Percentiles rank a stretch among this genome's conserved stretches.
These are phyloP conservation scores for Diplazon laetatorius DNA, from an alignment of 2,888 invertebrate species.

Conservation along the genomic window DNA sequence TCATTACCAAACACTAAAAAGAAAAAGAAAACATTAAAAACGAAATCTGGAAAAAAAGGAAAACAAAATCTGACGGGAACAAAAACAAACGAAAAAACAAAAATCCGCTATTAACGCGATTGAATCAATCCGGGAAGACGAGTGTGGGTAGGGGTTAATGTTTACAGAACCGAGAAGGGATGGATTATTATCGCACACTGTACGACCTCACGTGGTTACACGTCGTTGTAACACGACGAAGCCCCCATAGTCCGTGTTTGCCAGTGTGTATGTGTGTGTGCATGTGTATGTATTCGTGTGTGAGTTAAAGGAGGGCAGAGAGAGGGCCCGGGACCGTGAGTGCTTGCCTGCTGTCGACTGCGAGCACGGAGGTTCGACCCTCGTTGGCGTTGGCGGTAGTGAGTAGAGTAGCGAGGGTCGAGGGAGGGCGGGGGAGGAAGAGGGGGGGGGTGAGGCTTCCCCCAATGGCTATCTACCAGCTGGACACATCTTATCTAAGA, in stretches of 20 bases:
- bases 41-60: conserved; percentile 1
- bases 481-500: conserved; percentile 79
- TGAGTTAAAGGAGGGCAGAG: conserved; percentile 1
- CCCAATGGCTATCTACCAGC: conserved; percentile 76
- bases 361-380: conserved; percentile 52
- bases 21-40: no score
- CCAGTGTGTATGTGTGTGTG: no score
- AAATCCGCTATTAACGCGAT: conserved; percentile 14
- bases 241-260: no score
- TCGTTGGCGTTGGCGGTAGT: conserved; percentile 51
- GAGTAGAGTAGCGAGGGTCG: no score
- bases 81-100: conserved; percentile 11
- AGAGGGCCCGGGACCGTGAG: conserved; percentile 38
- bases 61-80: not conserved
- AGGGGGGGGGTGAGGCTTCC: conserved; percentile 67
- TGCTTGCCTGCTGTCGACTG: conserved; percentile 44
- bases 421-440: conserved; percentile 57
- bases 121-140: conserved; percentile 58
- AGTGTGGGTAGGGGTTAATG: no score
- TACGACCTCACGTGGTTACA: conserved; percentile 34
- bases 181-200: conserved; percentile 55
- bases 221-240: not conserved
- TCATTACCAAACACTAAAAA: no score
- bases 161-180: conserved; percentile 41
- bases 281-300: no score